Base-by-base conservation (phyloP, 2,797 vertebrate genomes). In the Sebastes steindachneri region DNA sequence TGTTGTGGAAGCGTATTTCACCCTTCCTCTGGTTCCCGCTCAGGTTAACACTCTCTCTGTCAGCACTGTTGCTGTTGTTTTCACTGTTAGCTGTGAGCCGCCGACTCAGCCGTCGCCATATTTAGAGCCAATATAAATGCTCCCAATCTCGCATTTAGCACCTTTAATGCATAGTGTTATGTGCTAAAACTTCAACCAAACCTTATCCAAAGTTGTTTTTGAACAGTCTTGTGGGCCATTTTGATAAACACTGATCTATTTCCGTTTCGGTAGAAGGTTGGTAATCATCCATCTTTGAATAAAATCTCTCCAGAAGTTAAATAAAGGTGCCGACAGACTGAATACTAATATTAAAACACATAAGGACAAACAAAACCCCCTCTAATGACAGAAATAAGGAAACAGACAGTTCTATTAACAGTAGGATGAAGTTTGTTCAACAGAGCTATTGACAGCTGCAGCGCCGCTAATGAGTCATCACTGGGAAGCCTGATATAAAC, bases 401-500 rank as follows among this genome's bases (percentile, higher is more conserved):
- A 66, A 54, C n/a, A 71, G n/a, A 54, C 15, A 1, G 21, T 60
- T 48, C 11, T 41, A 75, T 57, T 69, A 51, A 62, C 69, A 58
- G 17, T 17, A 1, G 54, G 54, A 53, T 57, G 17, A 70, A 62
- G 60, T 77, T 45, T 48, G 7, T 60, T 85, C 21, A 15, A 15
- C 62, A 29, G 68, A 58, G 57, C 29, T 53, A n/a, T 35, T 71
- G 75, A 62, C 55, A 73, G 63, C 75, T 45, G 48, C 65, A 48
- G 72, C 19, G 23, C n/a, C 65, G 10, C 37, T 76, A 73, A 83
- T 77, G 73, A 89, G 33, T 91, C 73, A 73, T 69, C 53, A 45
- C 33, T 23, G 64, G 26, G 12, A 55, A 45, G 68, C 21, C 45
- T 51, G 80, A 70, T 67, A 54, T 21, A 84, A 82, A 80, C 51